Evolutionary conservation across 2,113 vertebrate genomes (phyloP).

Genomic region (Neodontobutis hainanensis): DNA sequence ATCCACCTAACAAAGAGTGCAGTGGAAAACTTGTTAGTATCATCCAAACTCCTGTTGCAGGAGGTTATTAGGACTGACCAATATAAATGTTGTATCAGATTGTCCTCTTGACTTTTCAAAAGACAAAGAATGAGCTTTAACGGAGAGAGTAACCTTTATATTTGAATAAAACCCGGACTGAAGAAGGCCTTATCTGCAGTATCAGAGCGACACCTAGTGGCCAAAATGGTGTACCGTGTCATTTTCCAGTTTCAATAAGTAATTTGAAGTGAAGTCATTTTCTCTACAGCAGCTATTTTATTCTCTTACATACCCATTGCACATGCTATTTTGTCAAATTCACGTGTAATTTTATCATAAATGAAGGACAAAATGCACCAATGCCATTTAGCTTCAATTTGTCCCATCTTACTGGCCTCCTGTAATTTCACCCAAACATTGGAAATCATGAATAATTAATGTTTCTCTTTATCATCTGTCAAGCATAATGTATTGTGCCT

Average conservation of each 20-base stretch:
- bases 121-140: constrained; percentile 38
- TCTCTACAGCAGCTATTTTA: not conserved
- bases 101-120: constrained; percentile 59
- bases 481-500: constrained; percentile 27
- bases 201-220: constrained; percentile 71
- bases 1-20: constrained; percentile 18
- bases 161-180: constrained; percentile 48
- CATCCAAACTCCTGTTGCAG: constrained; percentile 26
- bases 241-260: not conserved
- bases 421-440: not conserved
- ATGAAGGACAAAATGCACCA: not conserved
- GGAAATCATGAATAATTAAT: constrained; percentile 23
- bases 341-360: not conserved
- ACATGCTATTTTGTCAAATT: not conserved
- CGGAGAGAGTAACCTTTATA: constrained; percentile 58
- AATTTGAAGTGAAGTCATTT: not conserved
- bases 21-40: too few species aligned
- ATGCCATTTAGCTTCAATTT: not conserved
- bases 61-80: constrained; percentile 40
- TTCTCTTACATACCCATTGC: not conserved
- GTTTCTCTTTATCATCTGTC: constrained; percentile 47
- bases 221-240: not conserved
- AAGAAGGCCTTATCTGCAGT: constrained; percentile 20
- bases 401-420: constrained; percentile 8
- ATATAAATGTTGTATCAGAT: constrained; percentile 61